Conservation (phyloP, 2,888 invertebrate genomes). For the Rhabditoides inermis region DNA sequence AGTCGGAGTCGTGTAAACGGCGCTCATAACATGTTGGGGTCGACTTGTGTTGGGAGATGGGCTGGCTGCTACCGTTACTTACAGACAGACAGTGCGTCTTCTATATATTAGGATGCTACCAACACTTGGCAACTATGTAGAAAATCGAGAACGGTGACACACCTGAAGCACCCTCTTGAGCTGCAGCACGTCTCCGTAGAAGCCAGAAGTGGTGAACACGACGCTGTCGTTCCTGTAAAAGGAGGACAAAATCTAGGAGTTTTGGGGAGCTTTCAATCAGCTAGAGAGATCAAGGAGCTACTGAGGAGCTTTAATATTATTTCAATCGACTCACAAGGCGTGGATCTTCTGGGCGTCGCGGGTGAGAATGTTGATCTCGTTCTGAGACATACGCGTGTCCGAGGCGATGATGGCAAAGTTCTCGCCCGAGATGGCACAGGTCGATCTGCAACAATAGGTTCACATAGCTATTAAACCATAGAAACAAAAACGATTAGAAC, state of each 20-base stretch:
- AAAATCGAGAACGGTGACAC: neutral
- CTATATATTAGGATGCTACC: neutral
- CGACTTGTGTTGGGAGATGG: no score
- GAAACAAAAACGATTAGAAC: neutral
- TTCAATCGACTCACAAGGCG: slow-evolving; percentile 31
- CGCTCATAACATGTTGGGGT: no score
- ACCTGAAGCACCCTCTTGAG: slow-evolving; percentile 61
- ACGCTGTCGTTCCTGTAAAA: slow-evolving; percentile 65
- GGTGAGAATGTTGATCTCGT: slow-evolving; percentile 42
- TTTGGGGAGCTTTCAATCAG: no score
- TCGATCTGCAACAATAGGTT: slow-evolving; percentile 73
- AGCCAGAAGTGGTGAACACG: slow-evolving; percentile 86
- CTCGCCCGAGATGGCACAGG: slow-evolving; percentile 88
- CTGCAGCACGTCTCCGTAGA: slow-evolving; percentile 92
- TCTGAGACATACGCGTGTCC: slow-evolving; percentile 61
- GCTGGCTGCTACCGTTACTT: no score
- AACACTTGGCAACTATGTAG: neutral
- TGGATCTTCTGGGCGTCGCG: slow-evolving; percentile 49
- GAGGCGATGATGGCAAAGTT: slow-evolving; percentile 89
- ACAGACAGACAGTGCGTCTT: neutral
- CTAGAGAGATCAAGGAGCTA: neutral
- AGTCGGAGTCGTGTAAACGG: neutral
- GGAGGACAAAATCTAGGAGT: no score
- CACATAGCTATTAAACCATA: neutral
- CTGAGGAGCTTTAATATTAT: no score